Evolutionary conservation across 2,888 invertebrate genomes (phyloP), one percentile per base, ranked within the genome.

Genomic region (Limnephilus lunatus): DNA sequence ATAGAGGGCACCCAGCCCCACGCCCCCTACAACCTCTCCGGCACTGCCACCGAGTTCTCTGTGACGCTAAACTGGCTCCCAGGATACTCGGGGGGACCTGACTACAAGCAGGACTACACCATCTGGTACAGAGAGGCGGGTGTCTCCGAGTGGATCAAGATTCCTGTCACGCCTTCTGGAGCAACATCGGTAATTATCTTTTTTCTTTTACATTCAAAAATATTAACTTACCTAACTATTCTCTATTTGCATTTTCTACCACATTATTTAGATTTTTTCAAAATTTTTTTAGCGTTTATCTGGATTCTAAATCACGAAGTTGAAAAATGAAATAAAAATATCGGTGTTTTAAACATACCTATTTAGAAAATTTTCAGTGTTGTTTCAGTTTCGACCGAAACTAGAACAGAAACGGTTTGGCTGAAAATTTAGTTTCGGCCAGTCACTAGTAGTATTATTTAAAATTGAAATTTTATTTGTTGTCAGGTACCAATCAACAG

Each of bases 1-100:
- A 98, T 99, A 94, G 98, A 98, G 95, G 99, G 99, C 93, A 99
- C 99, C 30, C 99, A 99, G 94, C 99, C 99, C 30, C 99, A 99
- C 96, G 99, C 99, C 85, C 99, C 99, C 0, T 98, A 98, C 96
- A 99, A 99, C 96, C 97, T 99, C 93, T 98, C 98, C 44, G 99
- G 98, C 81, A 97, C 98, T 87, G 98, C 99, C 85, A 98, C 98
- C 0, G 98, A 98, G 95, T 99, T 99, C 95, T 97, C 98, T 93
- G 99, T 99, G 93, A 98, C 98, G 90, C 96, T 99, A 92, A 97
- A 97, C 94, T 99, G 99, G 99, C 96, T 98, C 95, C 99, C 99
- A 19, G 99, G 99, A 4, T 98, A 99, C 95, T 98, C 99, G 94
- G 99, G 99, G 87, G 99, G 99, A 39, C 98, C 98, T 25, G 98